Evolutionary conservation across 2,888 invertebrate species (phyloP), one percentile per base, ranked within the genome.

Genomic region (Criorhina ranunculi): DNA sequence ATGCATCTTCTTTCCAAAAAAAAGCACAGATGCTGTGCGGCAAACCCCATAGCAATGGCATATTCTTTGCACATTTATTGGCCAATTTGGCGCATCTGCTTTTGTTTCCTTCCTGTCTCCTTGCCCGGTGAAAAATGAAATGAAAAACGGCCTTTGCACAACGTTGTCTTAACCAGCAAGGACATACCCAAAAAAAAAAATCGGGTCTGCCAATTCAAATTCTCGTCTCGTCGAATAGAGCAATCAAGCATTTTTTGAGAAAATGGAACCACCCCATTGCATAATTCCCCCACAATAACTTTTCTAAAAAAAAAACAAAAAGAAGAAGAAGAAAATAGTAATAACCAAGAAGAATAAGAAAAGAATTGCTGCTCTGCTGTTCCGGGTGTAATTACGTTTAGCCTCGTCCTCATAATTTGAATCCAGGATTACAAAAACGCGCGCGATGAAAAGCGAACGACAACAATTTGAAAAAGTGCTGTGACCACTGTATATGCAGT

Each of bases 381-480:
- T 62, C 31, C 62, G 49, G 55, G 62, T 78, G 85, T 85, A 85
- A 85, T 85, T 85, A 85, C 75, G 85, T 70, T 80, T 79, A 75
- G 75, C 75, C 80, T 80, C 85, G 79, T 85, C 59, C 80, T 76
- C 85, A 79, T 85, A 79, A 76, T 76, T 79, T 79, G 64, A 80
- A 79, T 76, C 69, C 64, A 66, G 64, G 75, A 75, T 44, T 64
- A 73, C 49, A 66, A 51, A 33, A 62, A 40, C 53, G 42, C 35
- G 42, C 55, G 24, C 24, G 24, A 24, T 59, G 42, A 60, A 77
- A 55, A 59, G 40, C 37, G 60, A 46, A 75, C 59, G 17, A 51
- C 17, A 11, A 46, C 40, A 69, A 79, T 24, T 3, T 79, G 72
- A 75, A 64, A 24, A 29, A 77, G 64, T 51, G 9, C 51, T 57